Evolutionary conservation across 2,797 vertebrate species (phyloP).

Genomic region (Acrocephalus scirpaceus): DNA sequence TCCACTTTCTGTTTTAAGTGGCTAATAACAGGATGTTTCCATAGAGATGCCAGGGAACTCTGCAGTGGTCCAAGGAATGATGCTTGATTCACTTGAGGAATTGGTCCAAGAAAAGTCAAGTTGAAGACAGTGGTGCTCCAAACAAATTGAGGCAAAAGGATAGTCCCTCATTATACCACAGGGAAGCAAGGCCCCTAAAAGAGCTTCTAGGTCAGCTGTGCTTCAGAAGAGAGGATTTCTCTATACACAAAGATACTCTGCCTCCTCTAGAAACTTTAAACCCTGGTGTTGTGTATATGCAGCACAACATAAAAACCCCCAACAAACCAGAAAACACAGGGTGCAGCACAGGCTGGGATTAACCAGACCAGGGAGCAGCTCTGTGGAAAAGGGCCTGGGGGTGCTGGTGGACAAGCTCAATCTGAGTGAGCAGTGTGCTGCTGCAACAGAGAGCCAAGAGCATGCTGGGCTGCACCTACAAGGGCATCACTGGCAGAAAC

Average conservation of each 20-base stretch:
- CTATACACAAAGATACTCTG: background rate
- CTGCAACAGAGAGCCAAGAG: background rate
- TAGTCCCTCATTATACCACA: background rate
- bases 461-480: background rate
- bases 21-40: background rate
- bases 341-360: background rate
- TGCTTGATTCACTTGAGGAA: background rate
- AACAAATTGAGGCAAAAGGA: background rate
- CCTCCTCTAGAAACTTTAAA: background rate
- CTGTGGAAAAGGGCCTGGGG: background rate
- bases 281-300: background rate
- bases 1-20: background rate
- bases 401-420: background rate
- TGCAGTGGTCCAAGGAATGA: background rate
- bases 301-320: background rate
- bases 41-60: background rate
- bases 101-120: background rate
- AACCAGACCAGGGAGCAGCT: background rate
- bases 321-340: background rate
- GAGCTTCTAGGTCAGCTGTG: background rate
- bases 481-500: background rate
- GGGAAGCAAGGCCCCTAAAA: background rate
- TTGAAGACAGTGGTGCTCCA: background rate
- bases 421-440: background rate
- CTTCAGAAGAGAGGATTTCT: background rate